Percentiles rank a stretch among this genome's conserved stretches.
These are phyloP conservation scores for Kryphioiulus occultus DNA, from an alignment of 2,888 invertebrate genomes.

Conservation along the genomic window DNA sequence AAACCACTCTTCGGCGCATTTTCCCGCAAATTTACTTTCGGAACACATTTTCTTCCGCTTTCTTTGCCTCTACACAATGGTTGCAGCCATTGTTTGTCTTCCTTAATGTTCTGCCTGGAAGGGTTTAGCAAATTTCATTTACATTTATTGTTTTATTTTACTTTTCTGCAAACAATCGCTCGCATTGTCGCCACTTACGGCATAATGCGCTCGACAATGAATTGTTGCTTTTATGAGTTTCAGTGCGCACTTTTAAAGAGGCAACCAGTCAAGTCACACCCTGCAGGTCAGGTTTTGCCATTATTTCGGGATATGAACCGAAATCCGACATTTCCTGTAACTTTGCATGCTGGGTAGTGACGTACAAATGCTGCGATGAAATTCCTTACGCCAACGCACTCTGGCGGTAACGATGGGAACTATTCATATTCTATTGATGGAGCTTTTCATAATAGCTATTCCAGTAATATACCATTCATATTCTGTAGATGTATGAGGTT, in stretches of 20 bases:
- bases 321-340: not conserved
- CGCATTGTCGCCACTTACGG: slow-evolving; percentile 14
- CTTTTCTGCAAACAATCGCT: slow-evolving; percentile 17
- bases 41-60: not conserved
- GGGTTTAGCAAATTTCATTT: slow-evolving; percentile 19
- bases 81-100: not conserved
- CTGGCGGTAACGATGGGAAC: not conserved
- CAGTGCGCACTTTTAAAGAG: not conserved
- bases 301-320: not conserved
- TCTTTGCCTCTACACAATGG: not conserved
- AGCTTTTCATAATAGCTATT: not conserved
- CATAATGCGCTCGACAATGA: not conserved
- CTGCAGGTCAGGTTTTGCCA: not conserved
- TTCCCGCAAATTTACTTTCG: not conserved
- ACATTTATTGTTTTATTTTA: slow-evolving; percentile 21
- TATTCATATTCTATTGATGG: not conserved
- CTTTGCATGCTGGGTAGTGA: not conserved
- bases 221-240: not conserved
- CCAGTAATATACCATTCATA: too few relatives aligned
- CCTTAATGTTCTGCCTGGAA: slow-evolving; percentile 16
- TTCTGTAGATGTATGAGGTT: too few relatives aligned
- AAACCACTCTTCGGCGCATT: not conserved
- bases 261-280: not conserved
- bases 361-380: not conserved
- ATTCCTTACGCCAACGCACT: not conserved